Conservation (phyloP, 2,113 vertebrate genomes). For the Boleophthalmus pectinirostris region DNA sequence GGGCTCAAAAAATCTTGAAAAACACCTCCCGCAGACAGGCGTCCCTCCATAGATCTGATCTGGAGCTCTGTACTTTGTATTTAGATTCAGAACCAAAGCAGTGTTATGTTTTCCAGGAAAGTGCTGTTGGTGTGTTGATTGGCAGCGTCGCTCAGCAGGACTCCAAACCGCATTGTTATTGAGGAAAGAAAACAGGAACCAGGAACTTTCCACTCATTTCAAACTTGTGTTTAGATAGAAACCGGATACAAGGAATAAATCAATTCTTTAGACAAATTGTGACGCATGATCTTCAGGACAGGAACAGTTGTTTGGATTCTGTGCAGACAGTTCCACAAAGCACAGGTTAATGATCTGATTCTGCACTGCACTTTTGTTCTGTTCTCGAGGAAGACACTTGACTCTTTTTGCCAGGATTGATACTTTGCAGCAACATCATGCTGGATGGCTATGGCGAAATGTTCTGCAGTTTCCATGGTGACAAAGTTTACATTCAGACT, state of each 20-base stretch:
- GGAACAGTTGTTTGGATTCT: background rate
- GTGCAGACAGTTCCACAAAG: background rate
- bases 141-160: conserved; percentile 24
- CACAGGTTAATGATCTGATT: background rate
- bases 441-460: too few species aligned
- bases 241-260: background rate
- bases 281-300: background rate
- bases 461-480: too few species aligned
- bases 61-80: background rate
- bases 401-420: too few species aligned
- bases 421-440: too few species aligned
- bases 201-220: background rate
- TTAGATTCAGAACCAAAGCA: background rate
- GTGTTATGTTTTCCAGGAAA: conserved; percentile 23
- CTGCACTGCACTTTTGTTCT: background rate
- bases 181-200: conserved; percentile 14
- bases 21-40: background rate
- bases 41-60: background rate
- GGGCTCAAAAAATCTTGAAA: background rate
- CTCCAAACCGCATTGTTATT: conserved; percentile 22
- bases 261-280: background rate
- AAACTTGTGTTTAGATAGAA: conserved; percentile 5
- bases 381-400: too few species aligned
- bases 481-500: too few species aligned
- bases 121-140: conserved; percentile 39